Percentiles rank a stretch among this genome's conserved stretches.
Conservation (phyloP, 2,888 invertebrate genomes). For the Siphonodentalium dalli region DNA sequence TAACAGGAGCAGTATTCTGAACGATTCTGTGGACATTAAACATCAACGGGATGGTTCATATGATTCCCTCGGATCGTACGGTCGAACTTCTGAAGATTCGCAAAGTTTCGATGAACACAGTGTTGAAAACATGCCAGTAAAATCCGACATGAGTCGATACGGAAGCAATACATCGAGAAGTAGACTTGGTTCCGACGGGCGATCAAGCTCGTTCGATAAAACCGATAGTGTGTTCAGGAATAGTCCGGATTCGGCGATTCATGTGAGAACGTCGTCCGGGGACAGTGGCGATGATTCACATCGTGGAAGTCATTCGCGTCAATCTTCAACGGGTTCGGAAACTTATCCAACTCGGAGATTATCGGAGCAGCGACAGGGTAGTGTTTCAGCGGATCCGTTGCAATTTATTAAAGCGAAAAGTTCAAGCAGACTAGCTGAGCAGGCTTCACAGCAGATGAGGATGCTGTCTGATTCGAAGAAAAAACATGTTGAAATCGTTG, state of each 20-base stretch:
- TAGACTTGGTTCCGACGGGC: conserved; percentile 23
- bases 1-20: conserved; percentile 12
- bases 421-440: conserved; percentile 45
- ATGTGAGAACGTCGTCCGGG: conserved; percentile 46
- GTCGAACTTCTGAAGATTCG: conserved; percentile 44
- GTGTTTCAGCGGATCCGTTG: conserved; percentile 46
- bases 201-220: conserved; percentile 28
- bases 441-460: conserved; percentile 55
- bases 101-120: conserved; percentile 43
- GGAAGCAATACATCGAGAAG: conserved; percentile 38
- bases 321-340: conserved; percentile 50
- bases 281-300: conserved; percentile 50
- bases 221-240: conserved; percentile 42
- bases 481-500: conserved; percentile 30
- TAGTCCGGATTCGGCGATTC: conserved; percentile 44
- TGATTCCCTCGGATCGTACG: conserved; percentile 51
- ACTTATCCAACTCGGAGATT: conserved; percentile 32
- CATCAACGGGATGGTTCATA: conserved; percentile 49
- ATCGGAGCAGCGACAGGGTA: too few relatives aligned
- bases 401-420: conserved; percentile 57
- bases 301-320: conserved; percentile 46
- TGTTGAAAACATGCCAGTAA: conserved; percentile 42
- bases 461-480: conserved; percentile 47
- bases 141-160: conserved; percentile 41
- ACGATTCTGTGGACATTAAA: conserved; percentile 17